Conservation (phyloP, 2,888 invertebrate genomes). For the Hipparchia semele region DNA sequence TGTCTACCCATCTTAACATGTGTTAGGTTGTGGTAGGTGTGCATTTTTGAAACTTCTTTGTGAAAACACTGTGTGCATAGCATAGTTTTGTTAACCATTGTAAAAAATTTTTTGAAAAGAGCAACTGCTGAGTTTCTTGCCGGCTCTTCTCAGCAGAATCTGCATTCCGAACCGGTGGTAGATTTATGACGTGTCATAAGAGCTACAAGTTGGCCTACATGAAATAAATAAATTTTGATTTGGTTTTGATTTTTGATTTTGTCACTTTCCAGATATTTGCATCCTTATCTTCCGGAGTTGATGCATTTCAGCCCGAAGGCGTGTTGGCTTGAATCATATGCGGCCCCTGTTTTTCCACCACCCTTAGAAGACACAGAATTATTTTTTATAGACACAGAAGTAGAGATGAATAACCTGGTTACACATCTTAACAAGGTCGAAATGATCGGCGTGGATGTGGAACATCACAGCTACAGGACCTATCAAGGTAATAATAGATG, state of each 20-base stretch:
- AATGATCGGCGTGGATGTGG: constrained; percentile 95
- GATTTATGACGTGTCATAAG: too few species aligned
- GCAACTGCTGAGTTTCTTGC: too few species aligned
- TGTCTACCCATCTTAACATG: too few species aligned
- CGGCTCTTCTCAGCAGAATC: too few species aligned
- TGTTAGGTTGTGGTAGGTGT: too few species aligned
- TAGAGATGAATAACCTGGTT: constrained; percentile 85
- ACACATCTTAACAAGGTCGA: constrained; percentile 85
- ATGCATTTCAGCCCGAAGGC: constrained; percentile 86
- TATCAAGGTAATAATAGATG: constrained; percentile 87
- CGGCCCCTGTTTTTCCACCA: constrained; percentile 59
- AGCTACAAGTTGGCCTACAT: too few species aligned
- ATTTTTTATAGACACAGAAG: constrained; percentile 85
- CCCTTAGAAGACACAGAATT: constrained; percentile 85
- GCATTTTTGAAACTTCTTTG: too few species aligned
- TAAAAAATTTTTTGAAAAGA: too few species aligned
- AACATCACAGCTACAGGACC: constrained; percentile 95
- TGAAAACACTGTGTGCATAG: too few species aligned
- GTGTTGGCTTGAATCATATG: constrained; percentile 72
- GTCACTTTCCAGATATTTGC: constrained; percentile 85
- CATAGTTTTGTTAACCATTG: too few species aligned
- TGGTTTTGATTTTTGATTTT: background rate
- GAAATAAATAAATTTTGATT: background rate
- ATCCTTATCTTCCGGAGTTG: constrained; percentile 95
- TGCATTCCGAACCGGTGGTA: too few species aligned